Base-by-base conservation (phyloP, 23 tunicate species). In the Diplosoma virens region DNA sequence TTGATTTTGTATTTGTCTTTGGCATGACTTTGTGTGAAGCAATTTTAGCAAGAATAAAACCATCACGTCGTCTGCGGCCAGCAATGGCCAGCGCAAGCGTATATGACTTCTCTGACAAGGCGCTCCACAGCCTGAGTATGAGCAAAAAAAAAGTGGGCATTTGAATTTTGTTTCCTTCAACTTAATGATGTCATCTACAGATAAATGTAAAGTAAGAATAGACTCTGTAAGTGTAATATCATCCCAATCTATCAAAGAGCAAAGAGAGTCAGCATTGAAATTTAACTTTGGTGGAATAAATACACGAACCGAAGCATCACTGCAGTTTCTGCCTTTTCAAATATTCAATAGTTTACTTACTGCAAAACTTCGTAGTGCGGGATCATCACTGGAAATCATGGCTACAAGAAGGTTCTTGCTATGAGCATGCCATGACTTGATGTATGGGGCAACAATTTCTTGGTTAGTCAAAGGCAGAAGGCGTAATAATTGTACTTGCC, bases 391-490 rank as follows among this genome's bases (percentile, higher is more conserved):
- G 21, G 24, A 63, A 27, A 63, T 34, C 69, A 63, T 63, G 69
- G 69, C 35, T 11, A 63, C 11, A 28, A 63, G 34, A 3, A 63
- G 69, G 29, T 36, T 63, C 33, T 63, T 36, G 21, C 69, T 63
- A 30, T 63, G 69, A 63, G 69, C 69, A 63, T 63, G 69, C 69
- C 69, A 63, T 5, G 69, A 63, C 37, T 63, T 63, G 35, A 63
- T 36, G n/a, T 63, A 63, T 16, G 69, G 69, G 7, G 69, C 7
- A 63, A 63, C 34, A 63, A 30, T 30, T 63, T 63, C 69, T n/a
- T 63, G 69, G 6, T 34, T 24, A 63, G 69, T 16, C 3, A 36
- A 11, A 63, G 69, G 69, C 18, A 63, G 69, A 63, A 63, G 69
- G n/a, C 69, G 69, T 23, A 63, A 23, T 36, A 63, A n/a, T n/a